Evolutionary conservation across 1,140 invertebrate genomes (phyloP).

Genomic region (Cheumatopsyche charites): DNA sequence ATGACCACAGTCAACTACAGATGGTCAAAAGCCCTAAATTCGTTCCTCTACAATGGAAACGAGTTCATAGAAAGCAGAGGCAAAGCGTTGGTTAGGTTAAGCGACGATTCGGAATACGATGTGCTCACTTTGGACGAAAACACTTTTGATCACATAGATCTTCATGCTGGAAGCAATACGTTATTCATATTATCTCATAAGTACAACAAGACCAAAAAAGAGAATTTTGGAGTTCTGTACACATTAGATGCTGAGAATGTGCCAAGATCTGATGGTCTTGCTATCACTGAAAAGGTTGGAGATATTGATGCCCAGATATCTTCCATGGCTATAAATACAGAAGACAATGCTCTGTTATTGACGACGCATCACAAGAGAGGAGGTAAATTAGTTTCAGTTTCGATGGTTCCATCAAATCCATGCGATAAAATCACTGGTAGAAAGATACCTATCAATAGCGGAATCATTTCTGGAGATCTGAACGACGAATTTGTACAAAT

Average conservation of each 20-base stretch:
- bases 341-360: background rate
- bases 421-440: background rate
- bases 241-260: background rate
- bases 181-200: conserved; percentile 1
- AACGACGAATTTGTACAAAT: background rate
- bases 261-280: background rate
- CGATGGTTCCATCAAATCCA: background rate
- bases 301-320: background rate
- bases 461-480: too few relatives aligned
- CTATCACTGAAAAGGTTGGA: background rate
- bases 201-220: background rate
- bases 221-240: background rate
- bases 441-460: background rate
- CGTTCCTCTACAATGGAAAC: too few relatives aligned
- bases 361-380: background rate
- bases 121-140: background rate
- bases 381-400: background rate
- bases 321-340: background rate
- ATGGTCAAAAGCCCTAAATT: background rate
- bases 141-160: background rate
- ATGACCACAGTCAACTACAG: background rate
- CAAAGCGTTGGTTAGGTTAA: background rate
- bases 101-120: background rate
- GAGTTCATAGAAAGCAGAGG: background rate
- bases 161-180: background rate